phyloP scores from a whole-genome alignment of 2,113 vertebrate genomes.

The Cichladusa arquata region DNA sequence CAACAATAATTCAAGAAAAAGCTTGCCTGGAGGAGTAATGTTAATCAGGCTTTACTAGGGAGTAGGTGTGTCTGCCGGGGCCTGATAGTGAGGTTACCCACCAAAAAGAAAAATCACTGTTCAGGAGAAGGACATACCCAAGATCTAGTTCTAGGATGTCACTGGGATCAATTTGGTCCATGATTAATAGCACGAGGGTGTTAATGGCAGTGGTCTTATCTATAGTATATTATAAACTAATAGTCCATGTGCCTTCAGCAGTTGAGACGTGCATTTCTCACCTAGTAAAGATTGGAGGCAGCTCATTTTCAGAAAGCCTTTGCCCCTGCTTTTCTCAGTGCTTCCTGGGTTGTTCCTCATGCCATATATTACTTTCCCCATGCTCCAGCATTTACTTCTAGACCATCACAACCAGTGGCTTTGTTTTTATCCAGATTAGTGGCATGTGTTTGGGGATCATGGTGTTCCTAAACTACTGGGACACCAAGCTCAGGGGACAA shows the following conservation, averaged over 20 bases:
- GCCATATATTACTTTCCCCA: background rate
- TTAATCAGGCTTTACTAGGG: background rate
- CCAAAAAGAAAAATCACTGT: background rate
- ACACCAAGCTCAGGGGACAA: background rate
- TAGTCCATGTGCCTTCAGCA: background rate
- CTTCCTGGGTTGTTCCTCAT: background rate
- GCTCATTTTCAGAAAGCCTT: background rate
- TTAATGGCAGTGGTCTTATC: background rate
- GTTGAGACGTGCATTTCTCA: background rate
- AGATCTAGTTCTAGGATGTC: background rate
- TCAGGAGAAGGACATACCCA: background rate
- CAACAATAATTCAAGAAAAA: conserved; percentile 16
- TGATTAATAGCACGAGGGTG: background rate
- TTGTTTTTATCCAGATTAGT: background rate
- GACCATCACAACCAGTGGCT: background rate
- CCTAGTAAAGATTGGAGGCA: background rate
- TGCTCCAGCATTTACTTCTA: background rate
- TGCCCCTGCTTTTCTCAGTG: background rate
- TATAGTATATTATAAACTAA: background rate
- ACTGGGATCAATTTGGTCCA: background rate
- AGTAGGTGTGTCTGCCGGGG: background rate
- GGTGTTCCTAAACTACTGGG: background rate
- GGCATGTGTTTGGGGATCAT: background rate
- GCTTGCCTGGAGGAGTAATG: conserved; percentile 6
- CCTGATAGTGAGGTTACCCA: background rate